Conservation (phyloP, 64 coral and sea anemone genomes). For the Stichodactyla mertensii region DNA sequence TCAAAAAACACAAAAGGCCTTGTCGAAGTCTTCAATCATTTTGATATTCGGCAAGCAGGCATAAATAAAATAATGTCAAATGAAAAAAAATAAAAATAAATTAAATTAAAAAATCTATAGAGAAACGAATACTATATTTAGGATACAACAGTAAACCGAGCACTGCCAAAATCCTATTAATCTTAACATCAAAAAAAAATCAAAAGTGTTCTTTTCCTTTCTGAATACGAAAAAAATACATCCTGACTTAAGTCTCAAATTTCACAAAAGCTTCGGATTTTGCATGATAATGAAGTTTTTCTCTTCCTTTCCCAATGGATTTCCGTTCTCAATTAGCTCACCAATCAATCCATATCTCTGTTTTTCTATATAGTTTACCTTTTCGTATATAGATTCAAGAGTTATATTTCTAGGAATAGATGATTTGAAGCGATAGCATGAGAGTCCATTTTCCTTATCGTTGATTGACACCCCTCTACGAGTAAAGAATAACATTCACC, state of each 20-base stretch:
- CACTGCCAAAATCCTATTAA: neutral
- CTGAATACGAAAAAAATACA: neutral
- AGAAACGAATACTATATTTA: no score
- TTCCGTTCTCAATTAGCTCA: slow-evolving; percentile 6
- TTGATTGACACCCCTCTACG: neutral
- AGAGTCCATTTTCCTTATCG: neutral
- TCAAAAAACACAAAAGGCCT: neutral
- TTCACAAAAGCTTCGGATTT: slow-evolving; percentile 7
- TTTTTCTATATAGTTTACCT: neutral
- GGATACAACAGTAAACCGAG: neutral
- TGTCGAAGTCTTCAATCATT: neutral
- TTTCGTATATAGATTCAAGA: slow-evolving; percentile 8
- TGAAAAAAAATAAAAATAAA: neutral
- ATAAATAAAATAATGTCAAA: neutral
- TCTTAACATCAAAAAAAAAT: neutral
- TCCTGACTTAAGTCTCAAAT: neutral
- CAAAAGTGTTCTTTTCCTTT: neutral
- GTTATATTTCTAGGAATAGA: slow-evolving; percentile 4
- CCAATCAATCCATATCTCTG: slow-evolving; percentile 2
- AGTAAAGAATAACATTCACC: neutral
- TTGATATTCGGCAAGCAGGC: neutral
- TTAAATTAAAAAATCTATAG: no score
- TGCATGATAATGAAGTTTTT: neutral
- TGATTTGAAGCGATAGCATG: neutral
- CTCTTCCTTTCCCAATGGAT: neutral